phyloP scores from a whole-genome alignment of 2,888 invertebrate genomes.

The Eucriotettix oculatus region DNA sequence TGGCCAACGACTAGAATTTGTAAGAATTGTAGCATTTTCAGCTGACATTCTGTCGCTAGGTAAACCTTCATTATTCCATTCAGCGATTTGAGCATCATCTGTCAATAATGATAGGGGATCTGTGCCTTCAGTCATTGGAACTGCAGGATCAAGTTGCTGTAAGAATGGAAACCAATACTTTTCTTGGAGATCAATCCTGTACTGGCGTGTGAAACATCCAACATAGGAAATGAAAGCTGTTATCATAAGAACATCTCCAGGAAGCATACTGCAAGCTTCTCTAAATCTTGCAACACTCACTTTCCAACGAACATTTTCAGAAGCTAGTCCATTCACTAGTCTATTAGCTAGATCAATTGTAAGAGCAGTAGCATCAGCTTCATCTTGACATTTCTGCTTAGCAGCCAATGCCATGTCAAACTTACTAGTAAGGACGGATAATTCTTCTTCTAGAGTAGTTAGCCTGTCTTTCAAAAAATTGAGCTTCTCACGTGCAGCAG shows the following conservation, averaged over 20 bases:
- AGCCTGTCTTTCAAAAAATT: conserved; percentile 48
- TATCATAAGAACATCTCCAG: conserved; percentile 76
- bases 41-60: conserved; percentile 88
- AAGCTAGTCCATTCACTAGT: conserved; percentile 79
- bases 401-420: conserved; percentile 74
- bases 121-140: conserved; percentile 60
- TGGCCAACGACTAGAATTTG: conserved; percentile 82
- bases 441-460: conserved; percentile 55
- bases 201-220: conserved; percentile 78
- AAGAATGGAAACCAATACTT: conserved; percentile 69
- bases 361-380: conserved; percentile 76
- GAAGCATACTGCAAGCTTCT: conserved; percentile 56
- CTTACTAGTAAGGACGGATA: conserved; percentile 59
- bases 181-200: conserved; percentile 59
- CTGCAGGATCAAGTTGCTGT: conserved; percentile 45
- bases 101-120: conserved; percentile 73
- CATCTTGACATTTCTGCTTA: conserved; percentile 80
- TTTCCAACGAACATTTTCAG: conserved; percentile 76
- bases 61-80: conserved; percentile 87
- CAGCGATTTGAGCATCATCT: conserved; percentile 81
- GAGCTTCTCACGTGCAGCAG: conserved; percentile 65
- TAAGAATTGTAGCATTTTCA: conserved; percentile 84
- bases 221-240: conserved; percentile 91
- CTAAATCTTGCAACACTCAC: conserved; percentile 46
- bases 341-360: conserved; percentile 86